Conservation (phyloP, 2,113 vertebrate species). For the Maylandia zebra region DNA sequence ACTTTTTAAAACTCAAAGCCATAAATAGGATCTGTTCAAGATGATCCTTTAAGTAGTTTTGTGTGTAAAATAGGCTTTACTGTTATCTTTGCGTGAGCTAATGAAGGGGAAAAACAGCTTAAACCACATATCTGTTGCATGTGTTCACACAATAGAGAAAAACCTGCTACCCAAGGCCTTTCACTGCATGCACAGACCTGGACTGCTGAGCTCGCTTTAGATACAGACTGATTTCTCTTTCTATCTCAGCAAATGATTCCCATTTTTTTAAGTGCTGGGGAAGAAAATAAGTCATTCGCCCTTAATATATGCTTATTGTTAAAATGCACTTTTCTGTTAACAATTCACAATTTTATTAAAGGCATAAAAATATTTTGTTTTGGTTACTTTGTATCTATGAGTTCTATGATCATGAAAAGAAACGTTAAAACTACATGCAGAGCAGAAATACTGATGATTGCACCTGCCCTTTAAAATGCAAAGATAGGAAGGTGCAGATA, state of each 20-base stretch:
- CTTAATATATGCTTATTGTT: not conserved
- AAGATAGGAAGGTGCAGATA: not conserved
- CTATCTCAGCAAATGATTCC: not conserved
- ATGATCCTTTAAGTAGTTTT: not conserved
- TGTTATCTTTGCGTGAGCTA: not conserved
- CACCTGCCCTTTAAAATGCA: not conserved
- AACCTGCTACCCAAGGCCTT: conserved; percentile 37
- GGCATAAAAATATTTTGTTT: not conserved
- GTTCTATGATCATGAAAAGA: not conserved
- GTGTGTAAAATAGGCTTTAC: not conserved
- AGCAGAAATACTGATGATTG: not conserved
- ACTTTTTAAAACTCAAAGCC: not conserved
- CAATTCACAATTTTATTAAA: not conserved
- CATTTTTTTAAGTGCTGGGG: not conserved
- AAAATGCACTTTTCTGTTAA: conserved; percentile 1
- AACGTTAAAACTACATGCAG: not conserved
- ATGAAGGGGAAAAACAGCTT: not conserved
- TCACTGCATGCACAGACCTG: conserved; percentile 72
- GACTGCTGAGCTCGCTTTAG: not conserved
- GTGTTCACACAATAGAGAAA: not conserved
- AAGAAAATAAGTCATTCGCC: not conserved
- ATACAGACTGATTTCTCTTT: not conserved
- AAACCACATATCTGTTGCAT: not conserved
- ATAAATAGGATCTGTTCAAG: not conserved
- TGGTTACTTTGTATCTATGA: not conserved